These are phyloP conservation scores for Pentalonia nigronervosa DNA, from an alignment of 1,140 invertebrate species.

Conservation along the genomic window DNA sequence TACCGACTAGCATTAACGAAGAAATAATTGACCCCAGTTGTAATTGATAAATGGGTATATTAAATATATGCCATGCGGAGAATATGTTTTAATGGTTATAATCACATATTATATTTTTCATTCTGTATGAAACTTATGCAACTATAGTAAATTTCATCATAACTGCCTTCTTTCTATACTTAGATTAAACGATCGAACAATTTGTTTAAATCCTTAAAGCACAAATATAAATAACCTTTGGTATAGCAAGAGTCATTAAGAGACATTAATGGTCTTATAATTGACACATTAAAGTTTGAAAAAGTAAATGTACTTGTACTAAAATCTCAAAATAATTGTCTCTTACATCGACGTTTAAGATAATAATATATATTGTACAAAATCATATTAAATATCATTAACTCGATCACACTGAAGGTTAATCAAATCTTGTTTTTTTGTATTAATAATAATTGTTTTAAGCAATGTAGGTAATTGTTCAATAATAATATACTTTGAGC, in stretches of 20 bases:
- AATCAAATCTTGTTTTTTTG: not conserved
- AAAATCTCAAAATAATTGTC: not conserved
- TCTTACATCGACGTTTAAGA: not conserved
- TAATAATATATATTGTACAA: not conserved
- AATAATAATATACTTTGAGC: not conserved
- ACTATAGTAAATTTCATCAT: not conserved
- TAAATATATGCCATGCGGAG: not conserved
- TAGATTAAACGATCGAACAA: not conserved
- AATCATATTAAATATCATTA: not conserved
- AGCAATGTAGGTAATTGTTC: not conserved
- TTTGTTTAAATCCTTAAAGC: not conserved
- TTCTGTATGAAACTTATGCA: not conserved
- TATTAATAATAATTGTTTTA: constrained; percentile 16
- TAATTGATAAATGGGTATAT: not conserved
- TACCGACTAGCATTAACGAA: not conserved
- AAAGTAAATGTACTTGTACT: not conserved
- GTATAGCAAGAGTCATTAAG: not conserved
- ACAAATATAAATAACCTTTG: not conserved
- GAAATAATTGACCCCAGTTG: not conserved
- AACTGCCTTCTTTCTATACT: not conserved
- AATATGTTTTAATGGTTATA: not conserved
- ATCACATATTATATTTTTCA: not conserved
- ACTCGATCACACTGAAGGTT: not conserved
- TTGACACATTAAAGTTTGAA: not conserved
- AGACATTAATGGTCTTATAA: not conserved